Percentiles rank a stretch among this genome's conserved stretches.
Conservation (phyloP, 2,888 invertebrate genomes). For the Argynnis bischoffii region DNA sequence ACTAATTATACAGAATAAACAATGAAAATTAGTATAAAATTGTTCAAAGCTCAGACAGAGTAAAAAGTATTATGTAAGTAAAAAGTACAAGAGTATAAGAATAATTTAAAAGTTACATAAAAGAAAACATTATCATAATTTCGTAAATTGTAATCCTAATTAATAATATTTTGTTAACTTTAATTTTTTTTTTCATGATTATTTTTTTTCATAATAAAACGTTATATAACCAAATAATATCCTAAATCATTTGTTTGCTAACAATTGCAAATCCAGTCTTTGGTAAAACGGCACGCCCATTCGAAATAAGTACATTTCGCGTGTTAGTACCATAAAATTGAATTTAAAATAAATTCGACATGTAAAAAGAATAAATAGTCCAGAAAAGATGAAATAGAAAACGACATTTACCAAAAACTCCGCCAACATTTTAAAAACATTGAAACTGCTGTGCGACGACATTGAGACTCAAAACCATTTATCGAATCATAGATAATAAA, state of each 20-base stretch:
- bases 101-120: no score
- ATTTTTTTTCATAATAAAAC: background rate
- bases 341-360: slow-evolving; percentile 29
- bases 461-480: no score
- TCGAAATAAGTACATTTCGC: background rate
- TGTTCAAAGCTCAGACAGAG: background rate
- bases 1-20: background rate
- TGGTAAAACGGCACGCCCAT: slow-evolving; percentile 49
- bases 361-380: background rate
- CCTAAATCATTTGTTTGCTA: slow-evolving; percentile 13
- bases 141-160: no score
- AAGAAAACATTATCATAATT: background rate
- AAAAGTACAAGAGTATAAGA: no score
- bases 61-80: background rate
- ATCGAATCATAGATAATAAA: no score
- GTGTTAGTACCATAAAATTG: slow-evolving; percentile 16
- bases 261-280: slow-evolving; percentile 52
- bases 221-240: background rate
- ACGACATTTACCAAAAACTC: background rate
- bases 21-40: background rate
- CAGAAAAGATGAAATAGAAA: background rate
- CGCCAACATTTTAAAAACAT: no score
- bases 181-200: no score
- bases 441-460: no score
- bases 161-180: no score